These are phyloP conservation scores for Lithophane socia DNA, from an alignment of 2,888 invertebrate genomes.

Conservation along the genomic window DNA sequence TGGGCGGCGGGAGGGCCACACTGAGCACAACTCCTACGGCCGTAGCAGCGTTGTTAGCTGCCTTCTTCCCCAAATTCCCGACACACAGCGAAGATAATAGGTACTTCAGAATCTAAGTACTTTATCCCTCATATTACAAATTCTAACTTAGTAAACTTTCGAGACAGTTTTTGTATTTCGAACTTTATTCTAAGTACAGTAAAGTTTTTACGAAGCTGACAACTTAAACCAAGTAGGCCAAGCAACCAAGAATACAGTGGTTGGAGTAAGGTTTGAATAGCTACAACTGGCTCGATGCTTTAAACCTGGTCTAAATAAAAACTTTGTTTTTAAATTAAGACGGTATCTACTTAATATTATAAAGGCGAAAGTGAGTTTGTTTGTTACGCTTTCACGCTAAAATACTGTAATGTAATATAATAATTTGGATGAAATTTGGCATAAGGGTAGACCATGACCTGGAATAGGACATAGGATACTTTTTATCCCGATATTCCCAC, in stretches of 20 bases:
- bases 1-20: conserved; percentile 98
- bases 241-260: no score
- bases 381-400: no score
- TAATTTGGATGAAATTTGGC: no score
- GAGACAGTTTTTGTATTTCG: neutral
- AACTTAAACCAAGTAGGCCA: neutral
- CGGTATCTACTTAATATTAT: neutral
- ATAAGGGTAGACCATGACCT: no score
- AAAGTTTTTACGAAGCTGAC: neutral
- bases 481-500: no score
- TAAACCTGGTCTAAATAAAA: neutral
- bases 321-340: neutral
- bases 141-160: neutral
- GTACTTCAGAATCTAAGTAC: conserved; percentile 79
- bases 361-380: no score
- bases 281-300: neutral
- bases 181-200: neutral
- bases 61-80: conserved; percentile 99
- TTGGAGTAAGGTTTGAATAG: neutral
- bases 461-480: no score
- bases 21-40: conserved; percentile 95
- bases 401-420: no score
- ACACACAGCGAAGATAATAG: conserved; percentile 99
- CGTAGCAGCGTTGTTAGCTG: conserved; percentile 97
- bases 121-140: neutral